Evolutionary conservation across 2,113 vertebrate genomes (phyloP).

Genomic region (Corythaixoides concolor): DNA sequence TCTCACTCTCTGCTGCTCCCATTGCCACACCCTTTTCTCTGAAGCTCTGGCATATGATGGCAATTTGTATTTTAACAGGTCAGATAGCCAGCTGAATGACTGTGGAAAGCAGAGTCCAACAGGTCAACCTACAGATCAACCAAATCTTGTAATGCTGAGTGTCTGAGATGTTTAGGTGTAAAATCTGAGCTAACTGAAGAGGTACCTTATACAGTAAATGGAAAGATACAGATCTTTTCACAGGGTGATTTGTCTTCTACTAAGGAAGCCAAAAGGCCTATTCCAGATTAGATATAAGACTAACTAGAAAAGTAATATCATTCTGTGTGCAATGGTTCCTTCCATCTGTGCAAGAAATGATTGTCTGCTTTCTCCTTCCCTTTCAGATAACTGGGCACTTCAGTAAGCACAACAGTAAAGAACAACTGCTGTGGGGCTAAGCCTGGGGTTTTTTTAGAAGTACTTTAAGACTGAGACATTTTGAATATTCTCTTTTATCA

Average conservation of each 20-base stretch:
- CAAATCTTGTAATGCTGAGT: background rate
- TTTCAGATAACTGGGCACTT: background rate
- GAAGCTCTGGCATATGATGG: background rate
- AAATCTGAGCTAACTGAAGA: background rate
- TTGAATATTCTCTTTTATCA: background rate
- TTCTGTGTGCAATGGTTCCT: background rate
- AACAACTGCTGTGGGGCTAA: background rate
- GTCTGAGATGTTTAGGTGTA: background rate
- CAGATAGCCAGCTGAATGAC: background rate
- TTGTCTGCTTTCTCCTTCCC: background rate
- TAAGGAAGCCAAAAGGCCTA: background rate
- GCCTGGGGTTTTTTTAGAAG: background rate
- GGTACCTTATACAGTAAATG: background rate
- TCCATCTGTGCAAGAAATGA: background rate
- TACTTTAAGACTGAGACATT: background rate
- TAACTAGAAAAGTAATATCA: slow-evolving; percentile 1
- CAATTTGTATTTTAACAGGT: background rate
- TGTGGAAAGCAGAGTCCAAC: background rate
- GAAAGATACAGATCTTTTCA: background rate
- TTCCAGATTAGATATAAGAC: background rate
- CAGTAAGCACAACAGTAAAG: background rate
- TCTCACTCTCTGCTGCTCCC: background rate
- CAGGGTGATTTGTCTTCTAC: background rate
- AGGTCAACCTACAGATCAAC: background rate
- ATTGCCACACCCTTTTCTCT: background rate